These are phyloP conservation scores for Apamea anceps DNA, from an alignment of 2,888 invertebrate genomes.

Conservation along the genomic window DNA sequence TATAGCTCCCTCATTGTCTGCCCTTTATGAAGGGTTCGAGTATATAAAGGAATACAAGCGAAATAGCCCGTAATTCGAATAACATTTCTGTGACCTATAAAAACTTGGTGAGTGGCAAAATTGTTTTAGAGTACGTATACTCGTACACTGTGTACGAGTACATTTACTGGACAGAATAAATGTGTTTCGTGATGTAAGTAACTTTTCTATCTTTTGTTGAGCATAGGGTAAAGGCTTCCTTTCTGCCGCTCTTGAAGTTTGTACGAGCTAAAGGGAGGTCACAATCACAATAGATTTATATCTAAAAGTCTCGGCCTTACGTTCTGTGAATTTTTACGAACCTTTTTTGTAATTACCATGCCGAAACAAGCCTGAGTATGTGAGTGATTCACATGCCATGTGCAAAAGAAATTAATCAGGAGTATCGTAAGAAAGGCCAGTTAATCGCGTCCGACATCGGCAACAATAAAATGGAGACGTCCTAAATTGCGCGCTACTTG, in stretches of 20 bases:
- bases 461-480: conserved; percentile 75
- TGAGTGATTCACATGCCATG: conserved; percentile 34
- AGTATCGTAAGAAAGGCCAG: conserved; percentile 61
- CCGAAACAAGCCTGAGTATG: conserved; percentile 42
- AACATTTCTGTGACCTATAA: conserved; percentile 87
- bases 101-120: conserved; percentile 78
- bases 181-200: conserved; percentile 71
- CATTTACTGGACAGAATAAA: conserved; percentile 65
- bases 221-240: conserved; percentile 71
- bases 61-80: conserved; percentile 85
- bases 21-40: conserved; percentile 85
- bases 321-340: conserved; percentile 52
- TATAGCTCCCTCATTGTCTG: conserved; percentile 84
- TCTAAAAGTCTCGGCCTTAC: conserved; percentile 68
- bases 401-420: conserved; percentile 64
- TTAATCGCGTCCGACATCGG: conserved; percentile 62
- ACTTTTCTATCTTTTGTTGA: conserved; percentile 74
- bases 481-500: conserved; percentile 85
- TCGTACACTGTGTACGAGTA: conserved; percentile 66
- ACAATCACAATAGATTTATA: conserved; percentile 72
- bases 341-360: conserved; percentile 60
- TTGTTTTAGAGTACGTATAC: conserved; percentile 73
- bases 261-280: conserved; percentile 70
- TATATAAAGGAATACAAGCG: conserved; percentile 84
- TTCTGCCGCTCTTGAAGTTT: conserved; percentile 72